phyloP scores from a whole-genome alignment of 2,797 vertebrate genomes.

The Premnoplex brunnescens region DNA sequence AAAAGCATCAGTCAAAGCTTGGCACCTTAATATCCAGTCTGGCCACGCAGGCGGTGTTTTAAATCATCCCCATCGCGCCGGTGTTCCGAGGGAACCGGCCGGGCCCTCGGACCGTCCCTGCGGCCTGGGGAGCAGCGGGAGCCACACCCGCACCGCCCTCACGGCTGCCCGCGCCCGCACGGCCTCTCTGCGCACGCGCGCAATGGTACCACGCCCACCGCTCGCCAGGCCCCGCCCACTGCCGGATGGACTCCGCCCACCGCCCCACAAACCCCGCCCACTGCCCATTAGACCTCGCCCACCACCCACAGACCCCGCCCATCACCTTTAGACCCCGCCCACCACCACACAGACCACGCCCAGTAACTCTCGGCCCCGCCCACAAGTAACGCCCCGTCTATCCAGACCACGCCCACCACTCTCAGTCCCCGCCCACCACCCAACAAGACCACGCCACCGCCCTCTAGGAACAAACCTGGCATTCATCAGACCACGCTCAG shows the following conservation, averaged over 20 bases:
- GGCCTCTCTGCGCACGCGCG: too few relatives aligned
- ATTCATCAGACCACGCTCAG: background rate
- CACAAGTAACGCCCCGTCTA: too few relatives aligned
- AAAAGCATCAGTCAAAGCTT: background rate
- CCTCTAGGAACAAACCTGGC: too few relatives aligned
- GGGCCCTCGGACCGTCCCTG: too few relatives aligned
- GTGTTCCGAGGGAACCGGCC: background rate
- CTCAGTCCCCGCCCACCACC: too few relatives aligned
- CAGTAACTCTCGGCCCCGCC: too few relatives aligned
- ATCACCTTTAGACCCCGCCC: background rate
- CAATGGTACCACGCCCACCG: too few relatives aligned
- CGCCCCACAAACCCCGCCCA: background rate
- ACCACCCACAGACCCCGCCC: background rate
- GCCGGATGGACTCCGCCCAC: background rate
- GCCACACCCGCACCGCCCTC: too few relatives aligned
- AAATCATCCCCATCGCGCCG: background rate
- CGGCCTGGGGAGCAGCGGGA: too few relatives aligned
- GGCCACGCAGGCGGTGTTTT: background rate
- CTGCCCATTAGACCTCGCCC: rapidly evolving
- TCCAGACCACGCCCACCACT: background rate
- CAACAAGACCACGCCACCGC: background rate
- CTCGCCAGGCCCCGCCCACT: too few relatives aligned
- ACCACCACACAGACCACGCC: too few relatives aligned
- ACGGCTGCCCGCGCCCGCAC: too few relatives aligned
- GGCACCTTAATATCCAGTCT: background rate